phyloP scores from a whole-genome alignment of 2,797 vertebrate species.

The Xiphophorus birchmanni region DNA sequence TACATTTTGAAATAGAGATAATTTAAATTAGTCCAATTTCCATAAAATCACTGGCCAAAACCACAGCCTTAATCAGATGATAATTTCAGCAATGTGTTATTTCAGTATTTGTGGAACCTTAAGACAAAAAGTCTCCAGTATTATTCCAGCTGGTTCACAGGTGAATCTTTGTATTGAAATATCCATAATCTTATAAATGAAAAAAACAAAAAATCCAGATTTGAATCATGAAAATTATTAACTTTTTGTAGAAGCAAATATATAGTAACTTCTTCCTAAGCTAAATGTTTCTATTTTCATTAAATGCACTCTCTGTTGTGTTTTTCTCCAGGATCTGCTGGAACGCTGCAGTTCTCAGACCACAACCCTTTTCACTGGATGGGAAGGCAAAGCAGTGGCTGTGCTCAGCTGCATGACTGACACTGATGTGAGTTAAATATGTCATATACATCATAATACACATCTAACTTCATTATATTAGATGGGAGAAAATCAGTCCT shows the following conservation, averaged over 20 bases:
- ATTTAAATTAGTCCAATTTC: not conserved
- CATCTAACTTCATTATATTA: not conserved
- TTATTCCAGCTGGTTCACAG: not conserved
- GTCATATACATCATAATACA: not conserved
- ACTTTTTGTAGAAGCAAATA: not conserved
- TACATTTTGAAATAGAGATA: not conserved
- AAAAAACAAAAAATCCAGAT: not conserved
- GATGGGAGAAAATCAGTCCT: not conserved
- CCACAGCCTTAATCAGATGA: not conserved
- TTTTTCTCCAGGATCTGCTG: slow-evolving; percentile 85
- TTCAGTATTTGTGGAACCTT: not conserved
- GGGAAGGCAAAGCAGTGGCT: slow-evolving; percentile 95
- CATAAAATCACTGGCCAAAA: not conserved
- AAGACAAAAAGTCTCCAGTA: not conserved
- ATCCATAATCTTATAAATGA: not conserved
- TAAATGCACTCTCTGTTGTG: not conserved
- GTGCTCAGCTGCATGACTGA: slow-evolving; percentile 89
- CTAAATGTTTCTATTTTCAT: not conserved
- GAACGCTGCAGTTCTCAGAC: slow-evolving; percentile 89
- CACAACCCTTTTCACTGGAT: slow-evolving; percentile 90
- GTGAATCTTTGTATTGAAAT: not conserved
- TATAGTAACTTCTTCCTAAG: not conserved
- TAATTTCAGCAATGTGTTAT: not conserved
- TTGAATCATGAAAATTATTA: not conserved
- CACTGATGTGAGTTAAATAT: slow-evolving; percentile 84